These are phyloP conservation scores for Leptogaster cylindrica DNA, from an alignment of 2,888 invertebrate genomes.

Conservation along the genomic window DNA sequence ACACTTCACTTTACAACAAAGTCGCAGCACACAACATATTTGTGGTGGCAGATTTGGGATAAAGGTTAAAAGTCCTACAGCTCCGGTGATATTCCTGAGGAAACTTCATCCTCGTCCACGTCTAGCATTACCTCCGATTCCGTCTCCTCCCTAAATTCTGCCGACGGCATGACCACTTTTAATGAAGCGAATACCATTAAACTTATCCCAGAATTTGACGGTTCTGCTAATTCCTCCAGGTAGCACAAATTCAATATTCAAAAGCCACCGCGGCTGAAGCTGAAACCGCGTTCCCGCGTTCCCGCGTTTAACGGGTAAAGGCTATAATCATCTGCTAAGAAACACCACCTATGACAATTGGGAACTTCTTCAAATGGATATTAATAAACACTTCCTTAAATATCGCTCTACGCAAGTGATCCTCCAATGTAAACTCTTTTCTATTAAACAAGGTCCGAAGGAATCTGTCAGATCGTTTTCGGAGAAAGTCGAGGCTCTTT, in stretches of 20 bases:
- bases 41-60: too few relatives aligned
- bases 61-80: too few relatives aligned
- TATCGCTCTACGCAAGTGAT: neutral
- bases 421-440: neutral
- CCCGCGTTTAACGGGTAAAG: neutral
- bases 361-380: neutral
- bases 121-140: too few relatives aligned
- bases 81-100: too few relatives aligned
- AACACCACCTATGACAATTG: neutral
- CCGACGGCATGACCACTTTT: too few relatives aligned
- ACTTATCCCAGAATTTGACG: conserved; percentile 1
- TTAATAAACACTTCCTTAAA: conserved; percentile 13
- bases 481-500: neutral
- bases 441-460: neutral
- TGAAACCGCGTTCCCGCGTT: neutral
- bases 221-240: neutral
- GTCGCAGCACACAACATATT: too few relatives aligned
- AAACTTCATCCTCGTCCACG: too few relatives aligned
- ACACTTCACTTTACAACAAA: too few relatives aligned
- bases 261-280: neutral
- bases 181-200: neutral
- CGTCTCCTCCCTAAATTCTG: too few relatives aligned
- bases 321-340: neutral
- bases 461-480: neutral
- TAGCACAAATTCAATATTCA: neutral